Evolutionary conservation across 2,888 invertebrate species (phyloP), one percentile per base, ranked within the genome.

Genomic region (Julus scanicus): DNA sequence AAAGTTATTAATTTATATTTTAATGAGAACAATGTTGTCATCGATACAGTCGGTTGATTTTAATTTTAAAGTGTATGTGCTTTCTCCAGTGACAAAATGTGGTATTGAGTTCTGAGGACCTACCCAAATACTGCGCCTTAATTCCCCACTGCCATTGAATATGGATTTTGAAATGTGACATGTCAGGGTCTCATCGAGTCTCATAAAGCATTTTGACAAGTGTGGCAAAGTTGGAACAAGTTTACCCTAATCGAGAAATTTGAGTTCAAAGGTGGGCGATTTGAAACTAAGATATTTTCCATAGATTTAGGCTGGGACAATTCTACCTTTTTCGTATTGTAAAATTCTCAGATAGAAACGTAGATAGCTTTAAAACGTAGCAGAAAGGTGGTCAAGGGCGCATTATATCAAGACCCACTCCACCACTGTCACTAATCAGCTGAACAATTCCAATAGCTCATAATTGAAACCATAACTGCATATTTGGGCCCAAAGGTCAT

Each of bases 171-270:
- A 80, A 80, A 80, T 29, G 29, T 80, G 80, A 37, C 29, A 37
- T 80, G 80, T 80, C 80, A 80, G 80, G 80, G 80, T 13, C 80
- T 80, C 80, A 11, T 80, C 6, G 8, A 11, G 13, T 37, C 53
- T 37, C 8, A 80, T 80, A 37, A 80, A 37, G 29, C 11, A 80
- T 80, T 80, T 37, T 80, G 80, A 37, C 29, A 37, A 80, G 29
- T 29, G 37, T 71, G 80, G 80, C 29, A 29, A 80, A 8, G 80
- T 37, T 80, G 5, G 29, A 80, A 80, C 80, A 80, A 80, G 9
- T 80, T 80, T 80, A 80, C 80, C 80, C 80, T 37, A 80, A 80
- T 80, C 80, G 80, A 80, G 80, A 29, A 37, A 80, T 80, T 80
- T 80, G 80, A 37, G 80, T 37, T 20, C 80, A 80, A 80, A 80